These are phyloP conservation scores for Triplophysa tibetana DNA, from an alignment of 2,113 vertebrate species.

Conservation along the genomic window DNA sequence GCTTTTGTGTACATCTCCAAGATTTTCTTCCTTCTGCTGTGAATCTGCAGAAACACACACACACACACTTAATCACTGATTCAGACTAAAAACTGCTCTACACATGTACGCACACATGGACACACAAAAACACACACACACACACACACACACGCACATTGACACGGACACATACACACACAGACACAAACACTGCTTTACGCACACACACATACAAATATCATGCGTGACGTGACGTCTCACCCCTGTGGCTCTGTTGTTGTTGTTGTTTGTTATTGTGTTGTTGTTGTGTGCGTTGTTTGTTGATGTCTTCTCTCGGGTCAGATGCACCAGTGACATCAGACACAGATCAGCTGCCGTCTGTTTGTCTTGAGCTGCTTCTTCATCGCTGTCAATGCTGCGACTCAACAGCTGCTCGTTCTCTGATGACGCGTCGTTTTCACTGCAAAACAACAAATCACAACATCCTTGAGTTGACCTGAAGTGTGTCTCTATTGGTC, in stretches of 20 bases:
- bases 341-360: conserved; percentile 87
- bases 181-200: too few relatives aligned
- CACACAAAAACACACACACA: too few relatives aligned
- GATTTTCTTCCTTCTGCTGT: conserved; percentile 96
- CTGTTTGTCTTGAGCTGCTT: conserved; percentile 88
- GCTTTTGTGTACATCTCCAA: conserved; percentile 89
- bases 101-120: too few relatives aligned
- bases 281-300: conserved; percentile 57
- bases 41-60: conserved; percentile 77
- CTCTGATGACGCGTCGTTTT: conserved; percentile 96
- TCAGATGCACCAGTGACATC: conserved; percentile 88
- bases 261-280: conserved; percentile 60
- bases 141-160: too few relatives aligned
- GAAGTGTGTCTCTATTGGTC: too few relatives aligned
- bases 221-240: conserved; percentile 50
- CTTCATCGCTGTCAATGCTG: conserved; percentile 96
- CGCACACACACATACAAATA: too few relatives aligned
- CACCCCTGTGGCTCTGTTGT: conserved; percentile 86
- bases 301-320: conserved; percentile 76
- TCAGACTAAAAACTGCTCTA: too few relatives aligned
- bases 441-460: conserved; percentile 69
- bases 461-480: too few relatives aligned
- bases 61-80: neutral
- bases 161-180: neutral
- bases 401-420: conserved; percentile 94